These are phyloP conservation scores for Strix uralensis DNA, from an alignment of 2,113 vertebrate genomes.

Conservation along the genomic window DNA sequence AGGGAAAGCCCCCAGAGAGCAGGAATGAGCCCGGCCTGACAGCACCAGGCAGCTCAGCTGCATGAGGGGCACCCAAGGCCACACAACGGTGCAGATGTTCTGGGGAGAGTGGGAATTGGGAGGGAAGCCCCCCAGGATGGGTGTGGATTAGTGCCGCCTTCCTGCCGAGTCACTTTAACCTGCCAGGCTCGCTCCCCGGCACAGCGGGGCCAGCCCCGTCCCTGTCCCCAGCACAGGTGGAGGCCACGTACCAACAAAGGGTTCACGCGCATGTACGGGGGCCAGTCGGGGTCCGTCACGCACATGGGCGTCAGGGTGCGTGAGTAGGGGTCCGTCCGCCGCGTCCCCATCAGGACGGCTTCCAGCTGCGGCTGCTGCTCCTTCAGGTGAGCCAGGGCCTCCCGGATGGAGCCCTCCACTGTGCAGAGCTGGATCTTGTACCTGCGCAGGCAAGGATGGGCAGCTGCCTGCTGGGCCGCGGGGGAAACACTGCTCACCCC, in stretches of 20 bases:
- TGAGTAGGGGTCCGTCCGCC: slow-evolving; percentile 90
- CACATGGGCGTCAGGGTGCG: slow-evolving; percentile 81
- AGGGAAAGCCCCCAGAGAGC: background rate
- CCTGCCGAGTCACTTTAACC: accelerated
- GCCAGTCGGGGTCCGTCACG: slow-evolving; percentile 89
- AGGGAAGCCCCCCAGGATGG: background rate
- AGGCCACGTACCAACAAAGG: slow-evolving; percentile 82
- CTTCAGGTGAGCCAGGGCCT: slow-evolving; percentile 81
- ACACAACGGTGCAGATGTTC: accelerated
- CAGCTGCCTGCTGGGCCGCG: background rate
- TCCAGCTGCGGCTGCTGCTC: slow-evolving; percentile 79
- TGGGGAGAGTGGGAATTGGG: background rate
- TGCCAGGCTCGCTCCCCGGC: background rate
- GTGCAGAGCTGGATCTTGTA: slow-evolving; percentile 83
- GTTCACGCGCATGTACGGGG: slow-evolving; percentile 89
- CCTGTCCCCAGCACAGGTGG: no score
- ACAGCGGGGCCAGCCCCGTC: no score
- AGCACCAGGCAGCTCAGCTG: background rate
- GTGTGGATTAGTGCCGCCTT: background rate
- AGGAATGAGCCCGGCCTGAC: background rate
- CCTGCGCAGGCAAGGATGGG: slow-evolving; percentile 37
- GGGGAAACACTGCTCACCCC: accelerated
- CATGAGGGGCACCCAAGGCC: background rate
- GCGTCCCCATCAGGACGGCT: slow-evolving; percentile 93
- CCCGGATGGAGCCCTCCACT: slow-evolving; percentile 86